These are phyloP conservation scores for Eulimnadia texana DNA, from an alignment of 1,140 invertebrate genomes.

Conservation along the genomic window DNA sequence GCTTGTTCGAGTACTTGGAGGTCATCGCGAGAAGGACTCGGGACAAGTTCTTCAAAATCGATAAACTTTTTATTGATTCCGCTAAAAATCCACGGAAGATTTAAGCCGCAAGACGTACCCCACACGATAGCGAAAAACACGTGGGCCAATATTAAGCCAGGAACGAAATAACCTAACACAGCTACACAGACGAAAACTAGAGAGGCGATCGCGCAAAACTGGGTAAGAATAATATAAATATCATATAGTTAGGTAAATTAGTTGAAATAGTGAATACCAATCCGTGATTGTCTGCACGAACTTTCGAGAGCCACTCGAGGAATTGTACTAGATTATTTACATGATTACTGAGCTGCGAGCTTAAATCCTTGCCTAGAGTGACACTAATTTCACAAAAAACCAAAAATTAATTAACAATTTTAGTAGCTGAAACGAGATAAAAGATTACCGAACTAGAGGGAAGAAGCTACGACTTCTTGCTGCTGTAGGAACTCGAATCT, in stretches of 20 bases:
- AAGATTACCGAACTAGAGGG: neutral
- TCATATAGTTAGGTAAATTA: no score
- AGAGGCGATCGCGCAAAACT: neutral
- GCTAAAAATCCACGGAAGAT: neutral
- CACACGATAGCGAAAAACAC: neutral
- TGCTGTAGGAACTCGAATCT: slow-evolving; percentile 4
- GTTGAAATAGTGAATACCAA: neutral
- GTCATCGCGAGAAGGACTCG: neutral
- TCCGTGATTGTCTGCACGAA: neutral
- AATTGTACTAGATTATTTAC: neutral
- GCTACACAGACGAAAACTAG: neutral
- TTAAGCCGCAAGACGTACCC: neutral
- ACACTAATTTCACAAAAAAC: neutral
- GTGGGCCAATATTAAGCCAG: neutral
- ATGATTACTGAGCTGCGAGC: neutral
- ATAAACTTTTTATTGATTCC: neutral
- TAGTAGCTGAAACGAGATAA: neutral
- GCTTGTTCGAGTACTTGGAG: neutral
- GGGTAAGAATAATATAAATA: neutral
- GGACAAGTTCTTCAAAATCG: neutral
- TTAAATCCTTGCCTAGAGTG: neutral
- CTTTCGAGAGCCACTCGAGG: neutral
- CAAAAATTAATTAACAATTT: neutral
- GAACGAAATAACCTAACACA: neutral
- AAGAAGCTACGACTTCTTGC: neutral